Conservation (phyloP, 2,113 vertebrate species). For the Plestiodon gilberti region DNA sequence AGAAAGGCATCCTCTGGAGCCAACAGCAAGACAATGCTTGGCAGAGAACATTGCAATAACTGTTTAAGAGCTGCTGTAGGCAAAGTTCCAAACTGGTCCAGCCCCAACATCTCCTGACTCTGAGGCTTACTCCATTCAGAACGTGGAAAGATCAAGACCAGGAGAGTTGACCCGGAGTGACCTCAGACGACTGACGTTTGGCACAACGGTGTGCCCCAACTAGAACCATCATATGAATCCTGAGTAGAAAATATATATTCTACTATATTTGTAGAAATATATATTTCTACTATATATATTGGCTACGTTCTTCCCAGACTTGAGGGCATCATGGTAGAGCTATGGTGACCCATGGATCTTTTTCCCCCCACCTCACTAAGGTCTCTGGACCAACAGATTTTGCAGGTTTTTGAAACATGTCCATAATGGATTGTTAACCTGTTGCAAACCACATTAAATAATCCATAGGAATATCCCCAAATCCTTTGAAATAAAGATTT, state of each 20-base stretch:
- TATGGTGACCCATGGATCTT: too few species aligned
- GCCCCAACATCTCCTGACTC: not conserved
- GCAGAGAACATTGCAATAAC: not conserved
- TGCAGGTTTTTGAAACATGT: not conserved
- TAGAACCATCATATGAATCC: not conserved
- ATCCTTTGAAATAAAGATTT: too few species aligned
- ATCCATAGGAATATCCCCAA: too few species aligned
- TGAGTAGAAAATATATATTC: not conserved
- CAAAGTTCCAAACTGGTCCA: not conserved
- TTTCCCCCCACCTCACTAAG: too few species aligned
- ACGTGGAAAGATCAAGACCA: not conserved
- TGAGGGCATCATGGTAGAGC: not conserved
- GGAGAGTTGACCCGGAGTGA: not conserved
- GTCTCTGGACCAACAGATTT: not conserved
- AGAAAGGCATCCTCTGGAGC: constrained; percentile 28
- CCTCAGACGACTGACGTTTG: not conserved
- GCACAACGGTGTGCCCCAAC: not conserved
- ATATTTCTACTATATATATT: not conserved
- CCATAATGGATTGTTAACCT: too few species aligned
- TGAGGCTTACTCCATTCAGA: not conserved
- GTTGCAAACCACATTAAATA: too few species aligned
- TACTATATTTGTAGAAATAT: too few species aligned
- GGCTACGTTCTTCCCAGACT: not conserved
- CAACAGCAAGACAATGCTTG: constrained; percentile 5
- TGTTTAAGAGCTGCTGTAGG: not conserved